Base-by-base conservation (phyloP, 2,113 vertebrate species). In the Eurypyga helias region DNA sequence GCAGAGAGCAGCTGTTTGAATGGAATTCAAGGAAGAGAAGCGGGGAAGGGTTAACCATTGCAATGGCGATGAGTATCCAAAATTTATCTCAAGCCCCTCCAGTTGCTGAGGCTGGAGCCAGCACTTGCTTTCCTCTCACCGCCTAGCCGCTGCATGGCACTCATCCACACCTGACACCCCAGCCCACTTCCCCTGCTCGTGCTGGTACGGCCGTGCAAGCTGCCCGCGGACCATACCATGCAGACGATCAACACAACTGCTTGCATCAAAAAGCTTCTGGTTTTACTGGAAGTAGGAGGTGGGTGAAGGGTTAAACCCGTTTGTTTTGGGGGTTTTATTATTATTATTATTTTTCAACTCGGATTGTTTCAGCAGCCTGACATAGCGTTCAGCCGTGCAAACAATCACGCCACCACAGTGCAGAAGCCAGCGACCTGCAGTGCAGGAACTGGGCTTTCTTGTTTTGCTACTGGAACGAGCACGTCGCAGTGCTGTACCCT, bases 181-280 rank as follows among this genome's bases (percentile, higher is more conserved):
- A 34, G 48, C 29, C 45, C 17, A 3, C 17, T 18, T 31, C 38
- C 25, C 51, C 28, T 10, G 1, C 13, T 6, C 23, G n/a, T 24
- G 24, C 58, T 14, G n/a, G 41, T 4, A 4, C 26, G 7, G 21
- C 82, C 9, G 16, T 4, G 15, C 67, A 21, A 21, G 29, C 83
- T 24, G 33, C 36, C 58, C 9, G 19, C 2, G 0, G 49, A 48
- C 29, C 20, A 0, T 2, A 29, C 61, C 54, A 2, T 6, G 9
- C 45, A 17, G 48, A 10, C 25, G 7, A 43, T 13, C 58, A 28
- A 9, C 2, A 28, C n/a, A 24, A 11, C 29, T 8, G 9, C 19
- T 15, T 29, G n/a, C 55, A n/a, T 9, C 20, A 33, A 51, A 49
- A 36, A 67, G 13, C 36, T 57, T 33, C 9, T 7, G 16, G 9